Percentiles rank a stretch among this genome's conserved stretches.
Conservation (phyloP, 2,797 vertebrate genomes). For the Tragelaphus oryx region DNA sequence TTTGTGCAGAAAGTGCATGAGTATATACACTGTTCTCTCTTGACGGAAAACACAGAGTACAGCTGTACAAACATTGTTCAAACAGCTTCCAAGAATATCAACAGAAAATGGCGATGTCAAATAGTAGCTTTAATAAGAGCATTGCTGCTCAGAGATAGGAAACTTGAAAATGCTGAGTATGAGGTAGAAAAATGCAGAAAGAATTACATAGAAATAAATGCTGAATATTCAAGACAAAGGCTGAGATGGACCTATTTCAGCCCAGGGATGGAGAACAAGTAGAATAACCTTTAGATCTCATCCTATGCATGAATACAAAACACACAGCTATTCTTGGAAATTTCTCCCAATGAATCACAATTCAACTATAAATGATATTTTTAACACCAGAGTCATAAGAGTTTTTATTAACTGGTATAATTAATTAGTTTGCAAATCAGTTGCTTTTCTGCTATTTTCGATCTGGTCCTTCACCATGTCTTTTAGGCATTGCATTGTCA, state of each 20-base stretch:
- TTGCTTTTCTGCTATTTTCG: not conserved
- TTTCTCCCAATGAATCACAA: not conserved
- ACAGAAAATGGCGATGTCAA: slow-evolving; percentile 6
- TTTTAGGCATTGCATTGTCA: not conserved
- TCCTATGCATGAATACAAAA: not conserved
- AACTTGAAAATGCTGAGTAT: not conserved
- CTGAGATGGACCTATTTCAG: not conserved
- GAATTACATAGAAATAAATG: not conserved
- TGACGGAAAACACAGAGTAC: slow-evolving; percentile 48
- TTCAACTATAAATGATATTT: not conserved
- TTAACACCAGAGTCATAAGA: not conserved
- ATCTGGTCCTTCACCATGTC: not conserved
- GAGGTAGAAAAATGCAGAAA: not conserved
- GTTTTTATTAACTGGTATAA: not conserved
- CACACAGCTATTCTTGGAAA: not conserved
- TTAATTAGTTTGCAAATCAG: not conserved
- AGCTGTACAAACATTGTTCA: slow-evolving; percentile 53
- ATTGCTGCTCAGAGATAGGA: not conserved
- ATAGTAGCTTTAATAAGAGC: slow-evolving; percentile 42
- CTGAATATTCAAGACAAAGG: not conserved
- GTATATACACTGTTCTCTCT: slow-evolving; percentile 28
- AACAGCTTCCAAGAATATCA: slow-evolving; percentile 44
- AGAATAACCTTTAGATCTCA: not conserved
- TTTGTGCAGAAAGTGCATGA: slow-evolving; percentile 1
- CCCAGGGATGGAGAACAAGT: not conserved